Evolutionary conservation across 2,888 invertebrate species (phyloP), one percentile per base, ranked within the genome.

Genomic region (Nephrotoma flavescens): DNA sequence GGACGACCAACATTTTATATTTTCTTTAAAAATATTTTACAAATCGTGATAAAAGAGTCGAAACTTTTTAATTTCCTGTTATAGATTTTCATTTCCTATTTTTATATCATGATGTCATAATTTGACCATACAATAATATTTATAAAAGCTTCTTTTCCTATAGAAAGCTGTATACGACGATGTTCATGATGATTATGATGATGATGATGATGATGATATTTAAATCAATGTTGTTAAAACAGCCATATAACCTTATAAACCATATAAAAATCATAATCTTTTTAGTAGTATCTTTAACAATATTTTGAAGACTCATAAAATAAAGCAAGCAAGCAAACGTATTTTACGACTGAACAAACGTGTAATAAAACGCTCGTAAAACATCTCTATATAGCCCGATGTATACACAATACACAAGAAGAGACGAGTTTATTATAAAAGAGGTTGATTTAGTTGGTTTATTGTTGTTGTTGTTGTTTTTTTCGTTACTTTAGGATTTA

Each of bases 321-420:
- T 31, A 83, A 52, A 57, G 31, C 71, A 71, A 31, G 83, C 86
- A 83, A 83, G 83, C 86, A 71, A 83, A 83, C 47, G 47, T 47
- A 47, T 86, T 86, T 87, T 87, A 87, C 86, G 86, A 87, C 85
- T 85, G 86, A 87, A 85, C 86, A 87, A 87, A 87, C 86, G 85
- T 87, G 86, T 87, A 85, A 87, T 87, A 87, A 87, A 87, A 87
- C 57, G 41, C 42, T 47, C 52, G 83, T 87, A 87, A 87, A 87
- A 87, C 71, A 71, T 71, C 71, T 71, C 52, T 57, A 57, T 57
- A 57, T 57, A 52, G 12, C 31, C 31, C 31, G 31, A 3, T 31
- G 31, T 31, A 31, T 31, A 19, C 1, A 31, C 12, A 57, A 15
- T 57, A 31, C 31, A 71, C 31, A 71, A 7, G 31, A 44, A 31